Base-by-base conservation (phyloP, 2,797 vertebrate genomes). In the Saxicola maurus region DNA sequence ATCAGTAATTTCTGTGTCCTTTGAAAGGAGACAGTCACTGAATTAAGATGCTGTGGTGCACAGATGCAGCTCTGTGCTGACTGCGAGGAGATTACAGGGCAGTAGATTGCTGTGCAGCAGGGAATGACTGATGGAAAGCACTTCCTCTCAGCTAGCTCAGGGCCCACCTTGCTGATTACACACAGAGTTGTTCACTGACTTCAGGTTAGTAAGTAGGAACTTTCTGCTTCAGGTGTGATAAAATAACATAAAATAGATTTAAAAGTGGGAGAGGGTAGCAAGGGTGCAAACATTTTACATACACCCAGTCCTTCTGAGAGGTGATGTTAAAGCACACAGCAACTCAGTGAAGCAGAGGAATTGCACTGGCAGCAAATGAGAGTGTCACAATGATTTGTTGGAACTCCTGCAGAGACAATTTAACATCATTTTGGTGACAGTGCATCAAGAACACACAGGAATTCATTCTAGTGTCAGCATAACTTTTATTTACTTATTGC, bases 401-500 rank as follows among this genome's bases (percentile, higher is more conserved):
- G 66, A 62, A 59, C 46, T 80, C 56, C 57, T 71, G 66, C 33
- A 77, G 53, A 72, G 43, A 60, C 69, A 85, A 69, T 86, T 81
- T 40, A 73, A 82, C 75, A 69, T 68, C 13, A 69, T 82, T 90
- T 90, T 40, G 51, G 72, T 62, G 78, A 71, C 86, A 59, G 49
- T 3, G 20, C 61, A 82, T 46, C 51, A 90, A 82, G 69, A 87
- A 89, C 60, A 89, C 64, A 65, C 59, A 73, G 28, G 25, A 79
- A 77, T 69, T 86, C 53, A 43, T 51, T 86, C 76, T 53, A 56
- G 38, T 42, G 79, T 86, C 74, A 82, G 56, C n/a, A 9, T 77
- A 80, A 85, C 52, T 84, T 94, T 93, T 90, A 94, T 87, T 94
- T 89, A 69, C 82, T 78, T 93, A 94, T 92, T 94, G 90, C 91